These are phyloP conservation scores for Picus viridis DNA, from an alignment of 2,797 vertebrate genomes.

Conservation along the genomic window DNA sequence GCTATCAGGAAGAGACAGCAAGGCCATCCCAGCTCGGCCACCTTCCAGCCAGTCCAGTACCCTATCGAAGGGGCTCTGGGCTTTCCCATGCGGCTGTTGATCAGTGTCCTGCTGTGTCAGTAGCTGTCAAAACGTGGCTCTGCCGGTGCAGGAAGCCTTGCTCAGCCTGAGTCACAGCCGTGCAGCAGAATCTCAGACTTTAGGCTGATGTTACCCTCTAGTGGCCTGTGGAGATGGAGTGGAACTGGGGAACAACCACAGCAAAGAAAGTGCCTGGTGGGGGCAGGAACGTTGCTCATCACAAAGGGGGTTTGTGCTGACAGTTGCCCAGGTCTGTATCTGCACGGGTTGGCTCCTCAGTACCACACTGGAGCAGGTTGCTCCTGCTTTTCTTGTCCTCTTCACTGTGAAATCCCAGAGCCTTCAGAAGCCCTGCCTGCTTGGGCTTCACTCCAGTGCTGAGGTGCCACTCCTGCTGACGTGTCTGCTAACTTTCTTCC, in stretches of 20 bases:
- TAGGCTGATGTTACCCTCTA: conserved; percentile 54
- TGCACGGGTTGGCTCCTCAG: not conserved
- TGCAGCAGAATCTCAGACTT: not conserved
- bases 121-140: not conserved
- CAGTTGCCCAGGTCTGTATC: accelerated
- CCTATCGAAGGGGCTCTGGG: not conserved
- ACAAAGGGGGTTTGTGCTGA: accelerated
- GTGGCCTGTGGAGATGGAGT: not conserved
- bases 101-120: not conserved
- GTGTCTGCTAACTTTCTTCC: not conserved
- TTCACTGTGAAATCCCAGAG: not conserved
- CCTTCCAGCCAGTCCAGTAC: not conserved
- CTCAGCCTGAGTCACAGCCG: not conserved
- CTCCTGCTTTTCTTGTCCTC: not conserved
- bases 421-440: not conserved
- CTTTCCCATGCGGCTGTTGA: not conserved
- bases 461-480: not conserved
- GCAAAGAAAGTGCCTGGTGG: not conserved
- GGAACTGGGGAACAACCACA: accelerated
- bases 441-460: not conserved
- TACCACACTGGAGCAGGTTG: not conserved
- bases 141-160: not conserved
- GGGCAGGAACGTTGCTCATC: not conserved
- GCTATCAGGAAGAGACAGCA: not conserved
- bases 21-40: not conserved